Conservation (phyloP, 2,113 vertebrate species). For the Emydura subglobosa region DNA sequence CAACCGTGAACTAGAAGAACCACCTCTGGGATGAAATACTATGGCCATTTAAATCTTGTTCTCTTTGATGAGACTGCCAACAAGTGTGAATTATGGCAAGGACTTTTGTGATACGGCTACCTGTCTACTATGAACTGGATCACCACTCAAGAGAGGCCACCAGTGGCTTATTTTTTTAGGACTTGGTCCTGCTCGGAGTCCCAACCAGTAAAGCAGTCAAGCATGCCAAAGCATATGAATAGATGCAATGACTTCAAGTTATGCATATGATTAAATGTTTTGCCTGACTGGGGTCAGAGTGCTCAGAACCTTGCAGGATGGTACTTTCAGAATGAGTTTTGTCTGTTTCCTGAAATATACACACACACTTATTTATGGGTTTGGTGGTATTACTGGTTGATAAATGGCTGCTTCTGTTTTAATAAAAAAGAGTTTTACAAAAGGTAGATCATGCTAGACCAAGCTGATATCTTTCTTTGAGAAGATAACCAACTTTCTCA, state of each 20-base stretch:
- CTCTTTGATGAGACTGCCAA: not conserved
- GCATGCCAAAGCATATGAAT: not conserved
- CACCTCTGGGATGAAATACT: not conserved
- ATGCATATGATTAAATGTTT: constrained; percentile 42
- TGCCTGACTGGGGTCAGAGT: constrained; percentile 41
- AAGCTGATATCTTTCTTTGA: not conserved
- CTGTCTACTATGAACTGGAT: not conserved
- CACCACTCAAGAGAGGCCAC: not conserved
- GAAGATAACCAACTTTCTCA: not conserved
- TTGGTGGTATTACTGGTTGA: not conserved
- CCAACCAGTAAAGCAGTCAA: not conserved
- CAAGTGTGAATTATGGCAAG: not conserved
- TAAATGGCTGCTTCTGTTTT: not conserved
- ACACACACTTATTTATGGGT: not conserved
- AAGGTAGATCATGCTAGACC: not conserved
- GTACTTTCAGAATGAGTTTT: constrained; percentile 35
- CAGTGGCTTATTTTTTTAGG: not conserved
- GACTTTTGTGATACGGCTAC: not conserved
- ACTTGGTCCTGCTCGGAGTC: not conserved
- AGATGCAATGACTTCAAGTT: constrained; percentile 5
- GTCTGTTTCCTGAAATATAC: not conserved
- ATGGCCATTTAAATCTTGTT: not conserved
- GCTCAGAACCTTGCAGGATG: constrained; percentile 10
- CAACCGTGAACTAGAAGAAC: not conserved
- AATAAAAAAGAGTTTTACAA: not conserved